Conservation (phyloP, 2,888 invertebrate genomes). For the Biston betularia region DNA sequence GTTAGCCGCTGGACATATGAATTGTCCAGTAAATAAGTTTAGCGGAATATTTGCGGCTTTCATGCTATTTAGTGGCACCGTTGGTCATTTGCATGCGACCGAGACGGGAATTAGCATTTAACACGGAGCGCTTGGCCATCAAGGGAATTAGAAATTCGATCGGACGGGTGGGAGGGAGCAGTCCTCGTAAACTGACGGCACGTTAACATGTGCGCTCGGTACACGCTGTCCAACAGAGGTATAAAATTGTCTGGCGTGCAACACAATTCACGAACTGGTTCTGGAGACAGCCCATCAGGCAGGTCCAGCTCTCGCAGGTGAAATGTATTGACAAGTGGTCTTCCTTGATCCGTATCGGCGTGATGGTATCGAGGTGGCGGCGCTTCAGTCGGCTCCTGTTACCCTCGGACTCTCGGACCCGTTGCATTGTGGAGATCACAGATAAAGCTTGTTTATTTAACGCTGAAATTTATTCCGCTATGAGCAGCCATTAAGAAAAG, state of each 20-base stretch:
- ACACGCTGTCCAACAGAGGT: slow-evolving; percentile 72
- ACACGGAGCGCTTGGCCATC: slow-evolving; percentile 63
- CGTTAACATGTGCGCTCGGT: slow-evolving; percentile 74
- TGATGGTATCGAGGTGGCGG: slow-evolving; percentile 82
- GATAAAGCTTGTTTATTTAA: slow-evolving; percentile 84
- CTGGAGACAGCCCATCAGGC: slow-evolving; percentile 77
- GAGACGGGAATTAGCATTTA: slow-evolving; percentile 78
- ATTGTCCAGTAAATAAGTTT: slow-evolving; percentile 85
- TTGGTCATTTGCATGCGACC: slow-evolving; percentile 75
- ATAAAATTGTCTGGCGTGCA: slow-evolving; percentile 79
- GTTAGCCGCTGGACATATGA: slow-evolving; percentile 82
- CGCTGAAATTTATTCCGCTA: slow-evolving; percentile 81
- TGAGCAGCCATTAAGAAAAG: slow-evolving; percentile 72
- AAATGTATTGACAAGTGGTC: slow-evolving; percentile 86
- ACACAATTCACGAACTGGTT: slow-evolving; percentile 82
- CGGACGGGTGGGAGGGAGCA: slow-evolving; percentile 48
- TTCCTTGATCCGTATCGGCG: slow-evolving; percentile 85
- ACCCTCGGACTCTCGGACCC: slow-evolving; percentile 72
- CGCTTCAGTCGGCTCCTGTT: slow-evolving; percentile 81
- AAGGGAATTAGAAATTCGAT: slow-evolving; percentile 66
- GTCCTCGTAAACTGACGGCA: slow-evolving; percentile 61
- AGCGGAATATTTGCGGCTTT: slow-evolving; percentile 79
- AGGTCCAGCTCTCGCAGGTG: slow-evolving; percentile 72
- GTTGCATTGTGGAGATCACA: slow-evolving; percentile 79
- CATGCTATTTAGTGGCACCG: slow-evolving; percentile 78